Base-by-base conservation (phyloP, 2,888 invertebrate genomes). In the Muschampia plurimacula region DNA sequence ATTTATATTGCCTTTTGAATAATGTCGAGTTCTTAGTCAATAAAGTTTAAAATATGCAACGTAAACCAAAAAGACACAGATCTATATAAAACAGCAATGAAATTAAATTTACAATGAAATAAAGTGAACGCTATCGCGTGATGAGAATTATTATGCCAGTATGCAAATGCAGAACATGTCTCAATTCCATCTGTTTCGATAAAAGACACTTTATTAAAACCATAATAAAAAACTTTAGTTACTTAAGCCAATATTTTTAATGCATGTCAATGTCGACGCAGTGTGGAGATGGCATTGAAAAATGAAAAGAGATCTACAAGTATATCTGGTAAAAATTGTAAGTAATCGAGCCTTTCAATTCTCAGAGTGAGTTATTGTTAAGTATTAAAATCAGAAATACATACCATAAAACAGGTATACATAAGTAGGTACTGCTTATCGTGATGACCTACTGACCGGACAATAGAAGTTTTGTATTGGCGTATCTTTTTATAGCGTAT, bases 211-310 rank as follows among this genome's bases (percentile, higher is more conserved):
- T 65, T 44, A 60, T 65, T 70, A 64, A 39, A 57, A 39, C 28
- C 55, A 39, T 59, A 70, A 72, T 67, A 67, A 72, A 72, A 72
- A 72, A 13, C 55, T 41, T n/a, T 41, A 36, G 66, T 72, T 67
- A 67, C 66, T 72, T 67, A 67, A 52, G 72, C 39, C 41, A 72
- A 67, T 63, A 72, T 72, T 72, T 63, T 62, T 63, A 62, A 62
- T 72, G 62, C 55, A 52, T 63, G 63, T 67, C 36, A 55, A 67
- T 72, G 63, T 67, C 36, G 62, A 67, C 67, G 60, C 67, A 55
- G 67, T 63, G 57, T 57, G 63, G 62, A 67, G 72, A 67, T 67
- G 67, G 62, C 62, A 62, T 62, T 62, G 60, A 67, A 63, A 63
- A 67, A 62, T 55, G 15, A 55, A 28, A 22, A 71, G 60, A 8